These are phyloP conservation scores for Hestina assimilis DNA, from an alignment of 1,140 invertebrate species.

Conservation along the genomic window DNA sequence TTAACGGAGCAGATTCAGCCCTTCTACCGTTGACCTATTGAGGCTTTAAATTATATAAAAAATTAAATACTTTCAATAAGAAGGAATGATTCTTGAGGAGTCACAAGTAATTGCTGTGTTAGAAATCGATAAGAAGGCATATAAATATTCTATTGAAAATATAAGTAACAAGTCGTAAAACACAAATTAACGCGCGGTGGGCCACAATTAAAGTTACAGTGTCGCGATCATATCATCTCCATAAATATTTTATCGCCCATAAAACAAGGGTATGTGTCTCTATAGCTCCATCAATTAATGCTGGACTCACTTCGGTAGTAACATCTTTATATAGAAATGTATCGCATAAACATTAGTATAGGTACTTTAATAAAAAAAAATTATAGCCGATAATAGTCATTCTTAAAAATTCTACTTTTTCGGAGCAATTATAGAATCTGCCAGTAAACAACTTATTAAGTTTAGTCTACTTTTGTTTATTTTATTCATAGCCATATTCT, in stretches of 20 bases:
- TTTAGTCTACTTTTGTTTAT: too few relatives aligned
- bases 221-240: conserved; percentile 45
- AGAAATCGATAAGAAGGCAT: background rate
- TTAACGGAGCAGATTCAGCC: too few relatives aligned
- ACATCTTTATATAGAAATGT: background rate
- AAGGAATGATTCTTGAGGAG: too few relatives aligned
- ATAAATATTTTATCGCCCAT: conserved; percentile 59
- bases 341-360: background rate
- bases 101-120: too few relatives aligned
- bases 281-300: conserved; percentile 2
- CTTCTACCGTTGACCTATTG: too few relatives aligned
- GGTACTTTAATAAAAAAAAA: background rate
- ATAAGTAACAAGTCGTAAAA: conserved; percentile 41
- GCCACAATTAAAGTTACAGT: conserved; percentile 56
- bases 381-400: background rate
- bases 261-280: conserved; percentile 44
- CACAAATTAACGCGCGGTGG: conserved; percentile 56
- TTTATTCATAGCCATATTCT: too few relatives aligned
- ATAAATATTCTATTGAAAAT: conserved; percentile 28
- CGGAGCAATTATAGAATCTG: too few relatives aligned
- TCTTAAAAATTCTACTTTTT: too few relatives aligned
- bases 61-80: background rate
- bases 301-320: background rate
- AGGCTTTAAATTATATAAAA: too few relatives aligned
- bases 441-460: too few relatives aligned